Percentiles rank a stretch among this genome's conserved stretches.
Conservation (phyloP, 2,113 vertebrate species). For the Macaca mulatta region DNA sequence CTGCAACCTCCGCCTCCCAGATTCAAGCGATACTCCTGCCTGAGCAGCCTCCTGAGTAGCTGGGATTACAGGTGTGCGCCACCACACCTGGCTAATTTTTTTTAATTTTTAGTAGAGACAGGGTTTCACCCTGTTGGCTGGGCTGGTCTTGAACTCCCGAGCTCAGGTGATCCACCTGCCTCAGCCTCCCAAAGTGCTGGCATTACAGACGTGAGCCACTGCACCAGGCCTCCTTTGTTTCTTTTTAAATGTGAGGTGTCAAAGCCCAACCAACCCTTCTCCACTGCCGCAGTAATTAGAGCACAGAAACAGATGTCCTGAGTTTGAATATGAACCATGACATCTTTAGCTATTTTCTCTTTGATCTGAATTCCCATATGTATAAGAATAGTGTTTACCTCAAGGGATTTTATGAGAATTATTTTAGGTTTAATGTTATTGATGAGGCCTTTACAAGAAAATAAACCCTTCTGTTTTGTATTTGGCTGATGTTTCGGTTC, state of each 20-base stretch:
- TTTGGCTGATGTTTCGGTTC: neutral
- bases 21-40: too few relatives aligned
- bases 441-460: neutral
- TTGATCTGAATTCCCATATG: neutral
- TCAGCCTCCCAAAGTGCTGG: too few relatives aligned
- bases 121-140: too few relatives aligned
- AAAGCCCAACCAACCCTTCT: neutral
- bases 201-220: too few relatives aligned
- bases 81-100: too few relatives aligned
- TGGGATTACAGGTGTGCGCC: too few relatives aligned
- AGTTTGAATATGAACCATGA: neutral
- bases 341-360: constrained; percentile 18
- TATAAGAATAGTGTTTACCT: neutral
- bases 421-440: constrained; percentile 45
- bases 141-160: too few relatives aligned
- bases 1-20: too few relatives aligned
- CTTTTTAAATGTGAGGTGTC: neutral
- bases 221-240: neutral
- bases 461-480: neutral
- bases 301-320: neutral
- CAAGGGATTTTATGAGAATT: constrained; percentile 19
- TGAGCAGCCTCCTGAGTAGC: too few relatives aligned
- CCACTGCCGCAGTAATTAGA: neutral
- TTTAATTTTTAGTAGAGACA: too few relatives aligned
- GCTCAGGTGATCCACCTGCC: too few relatives aligned